These are phyloP conservation scores for Cyclargus thomasi DNA, from an alignment of 1,140 invertebrate genomes.

Conservation along the genomic window DNA sequence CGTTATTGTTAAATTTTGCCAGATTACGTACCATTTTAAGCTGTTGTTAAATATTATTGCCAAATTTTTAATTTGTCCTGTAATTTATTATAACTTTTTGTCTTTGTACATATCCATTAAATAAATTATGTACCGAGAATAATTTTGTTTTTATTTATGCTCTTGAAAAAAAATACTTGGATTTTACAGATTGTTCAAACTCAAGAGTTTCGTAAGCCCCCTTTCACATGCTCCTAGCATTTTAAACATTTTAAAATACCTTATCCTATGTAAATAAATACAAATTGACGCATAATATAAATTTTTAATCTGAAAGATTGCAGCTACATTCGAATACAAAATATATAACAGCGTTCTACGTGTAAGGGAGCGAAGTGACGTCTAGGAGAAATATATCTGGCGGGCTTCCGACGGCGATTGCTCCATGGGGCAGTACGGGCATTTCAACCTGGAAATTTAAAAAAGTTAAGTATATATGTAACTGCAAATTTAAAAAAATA, in stretches of 20 bases:
- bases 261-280: not conserved
- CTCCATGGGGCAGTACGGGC: conserved; percentile 98
- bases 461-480: no score
- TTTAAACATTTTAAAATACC: no score
- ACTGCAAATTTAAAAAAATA: no score
- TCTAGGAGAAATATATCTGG: conserved; percentile 90
- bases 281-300: not conserved
- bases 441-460: conserved; percentile 86
- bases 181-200: no score
- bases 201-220: no score
- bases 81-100: conserved; percentile 49
- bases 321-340: conserved; percentile 7
- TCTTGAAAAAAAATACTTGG: no score
- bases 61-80: conserved; percentile 69
- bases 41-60: conserved; percentile 70
- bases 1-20: conserved; percentile 64
- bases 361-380: not conserved
- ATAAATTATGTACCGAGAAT: conserved; percentile 71
- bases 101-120: conserved; percentile 73
- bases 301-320: conserved; percentile 13
- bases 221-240: no score
- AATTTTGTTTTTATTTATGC: conserved; percentile 34
- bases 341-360: conserved; percentile 6
- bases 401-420: conserved; percentile 94
- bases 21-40: conserved; percentile 60